Percentiles rank a stretch among this genome's conserved stretches.
Evolutionary conservation across 2,888 invertebrate species (phyloP).

Genomic region (Pharmacophagus antenor): DNA sequence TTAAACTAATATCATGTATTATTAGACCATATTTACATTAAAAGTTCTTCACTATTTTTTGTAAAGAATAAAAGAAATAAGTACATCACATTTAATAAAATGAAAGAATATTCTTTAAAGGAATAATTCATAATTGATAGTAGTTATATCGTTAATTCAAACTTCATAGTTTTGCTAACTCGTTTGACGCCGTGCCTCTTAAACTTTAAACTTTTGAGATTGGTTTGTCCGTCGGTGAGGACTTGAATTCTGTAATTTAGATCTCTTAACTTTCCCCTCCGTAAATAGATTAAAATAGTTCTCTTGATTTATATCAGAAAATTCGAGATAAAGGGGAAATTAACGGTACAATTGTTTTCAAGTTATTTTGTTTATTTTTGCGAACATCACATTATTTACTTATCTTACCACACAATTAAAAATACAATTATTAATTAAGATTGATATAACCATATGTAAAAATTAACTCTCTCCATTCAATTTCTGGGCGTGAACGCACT

Average conservation of each 20-base stretch:
- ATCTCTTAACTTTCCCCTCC: constrained; percentile 18
- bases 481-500: no score
- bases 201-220: constrained; percentile 19
- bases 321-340: not conserved
- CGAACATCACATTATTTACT: no score
- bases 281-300: constrained; percentile 23
- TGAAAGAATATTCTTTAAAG: no score
- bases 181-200: constrained; percentile 16
- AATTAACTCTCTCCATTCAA: no score
- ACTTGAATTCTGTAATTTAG: constrained; percentile 17
- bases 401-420: no score
- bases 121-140: no score
- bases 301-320: constrained; percentile 9
- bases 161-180: constrained; percentile 20
- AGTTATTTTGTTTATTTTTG: not conserved
- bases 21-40: not conserved
- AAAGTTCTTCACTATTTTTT: no score
- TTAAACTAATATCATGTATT: not conserved
- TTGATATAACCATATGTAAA: no score
- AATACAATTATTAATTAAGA: no score
- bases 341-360: not conserved
- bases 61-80: not conserved
- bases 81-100: no score
- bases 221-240: constrained; percentile 17
- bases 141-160: constrained; percentile 4